phyloP scores from a whole-genome alignment of 2,113 vertebrate species.

The Cryptoleucopteryx plumbea region DNA sequence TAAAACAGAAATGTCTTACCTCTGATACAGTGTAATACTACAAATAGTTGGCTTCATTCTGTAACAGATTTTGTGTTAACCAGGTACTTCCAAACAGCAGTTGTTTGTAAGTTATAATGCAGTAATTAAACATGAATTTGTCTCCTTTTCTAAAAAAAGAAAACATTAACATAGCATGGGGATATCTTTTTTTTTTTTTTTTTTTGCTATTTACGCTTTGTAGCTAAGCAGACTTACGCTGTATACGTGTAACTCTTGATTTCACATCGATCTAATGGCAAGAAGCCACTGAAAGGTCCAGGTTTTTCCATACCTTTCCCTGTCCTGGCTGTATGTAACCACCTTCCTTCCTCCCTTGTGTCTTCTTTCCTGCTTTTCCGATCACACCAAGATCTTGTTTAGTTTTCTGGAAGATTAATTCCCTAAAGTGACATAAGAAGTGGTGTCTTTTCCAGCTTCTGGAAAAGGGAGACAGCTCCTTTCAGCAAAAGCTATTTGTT shows the following conservation, averaged over 20 bases:
- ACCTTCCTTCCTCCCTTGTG: neutral
- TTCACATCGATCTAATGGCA: neutral
- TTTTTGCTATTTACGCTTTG: neutral
- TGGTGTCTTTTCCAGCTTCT: neutral
- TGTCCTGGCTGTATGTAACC: neutral
- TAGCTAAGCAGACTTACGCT: neutral
- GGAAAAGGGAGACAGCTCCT: neutral
- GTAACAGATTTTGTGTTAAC: neutral
- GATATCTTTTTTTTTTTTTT: rapidly evolving
- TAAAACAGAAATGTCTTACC: neutral
- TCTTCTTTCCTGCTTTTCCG: neutral
- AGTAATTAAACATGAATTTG: neutral
- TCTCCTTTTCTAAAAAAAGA: neutral
- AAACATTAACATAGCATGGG: neutral
- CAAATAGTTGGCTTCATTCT: neutral
- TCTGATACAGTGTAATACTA: neutral
- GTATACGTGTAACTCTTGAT: neutral
- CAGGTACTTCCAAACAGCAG: neutral
- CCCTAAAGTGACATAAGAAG: neutral
- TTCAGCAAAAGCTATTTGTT: slow-evolving; percentile 16
- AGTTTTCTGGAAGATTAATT: slow-evolving; percentile 27
- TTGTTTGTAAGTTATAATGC: neutral
- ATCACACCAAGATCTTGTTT: neutral
- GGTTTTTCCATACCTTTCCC: neutral
- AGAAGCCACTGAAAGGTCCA: neutral